Base-by-base conservation (phyloP, 2,113 vertebrate species). In the Callithrix jacchus region DNA sequence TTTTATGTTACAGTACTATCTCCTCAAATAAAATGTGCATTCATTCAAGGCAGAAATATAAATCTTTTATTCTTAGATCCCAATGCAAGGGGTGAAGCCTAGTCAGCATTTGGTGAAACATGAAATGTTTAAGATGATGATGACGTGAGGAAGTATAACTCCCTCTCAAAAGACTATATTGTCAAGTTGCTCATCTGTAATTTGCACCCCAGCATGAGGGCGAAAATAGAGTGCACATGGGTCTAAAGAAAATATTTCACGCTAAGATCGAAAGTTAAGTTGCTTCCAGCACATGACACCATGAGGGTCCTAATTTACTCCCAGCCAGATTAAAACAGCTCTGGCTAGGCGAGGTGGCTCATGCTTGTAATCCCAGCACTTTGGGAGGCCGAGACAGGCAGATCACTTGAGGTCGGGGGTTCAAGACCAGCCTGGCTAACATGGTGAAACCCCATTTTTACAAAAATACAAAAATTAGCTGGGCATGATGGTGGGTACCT, bases 211-310 rank as follows among this genome's bases (percentile, higher is more conserved):
- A 23, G 35, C 54, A 56, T 89, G 35, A 83, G 61, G 35, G 20
- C 1, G 70, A n/a, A 42, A 93, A 32, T 1, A 37, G 35, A 58
- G 47, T 40, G 3, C 21, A 23, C 14, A 10, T 17, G 80, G 8
- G 10, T 81, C 61, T 35, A 42, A 37, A 91, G 54, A 84, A 87
- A 88, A 76, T 40, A 85, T 66, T 94, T 92, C 40, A 66, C 30
- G 32, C 40, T 45, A 92, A n/a, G 27, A 70, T 47, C 76, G 66
- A 81, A 95, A 84, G 74, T 93, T 81, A 86, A 86, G 56, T 84
- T 47, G 17, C 23, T 93, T 87, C 54, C 5, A 85, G 71, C 10
- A 70, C 8, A 58, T 52, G 6, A 30, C 11, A 92, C 30, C 4
- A 37, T 0, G 35, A 90, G 20, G 35, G 17, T 52, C 79, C 56